Evolutionary conservation across 2,113 vertebrate genomes (phyloP).

Genomic region (Lycaon pictus): DNA sequence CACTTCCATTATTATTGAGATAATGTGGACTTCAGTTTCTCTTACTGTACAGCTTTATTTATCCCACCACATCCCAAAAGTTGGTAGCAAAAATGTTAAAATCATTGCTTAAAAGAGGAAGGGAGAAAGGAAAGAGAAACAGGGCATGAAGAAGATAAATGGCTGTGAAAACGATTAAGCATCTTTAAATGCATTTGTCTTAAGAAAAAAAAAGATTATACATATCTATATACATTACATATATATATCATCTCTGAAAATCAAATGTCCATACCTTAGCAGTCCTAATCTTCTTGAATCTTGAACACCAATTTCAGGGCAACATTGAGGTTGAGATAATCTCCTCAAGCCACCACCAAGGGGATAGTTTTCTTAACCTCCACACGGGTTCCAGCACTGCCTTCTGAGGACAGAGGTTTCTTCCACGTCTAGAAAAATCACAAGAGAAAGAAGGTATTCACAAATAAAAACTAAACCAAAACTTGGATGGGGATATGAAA

Average conservation of each 20-base stretch:
- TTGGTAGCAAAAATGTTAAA: background rate
- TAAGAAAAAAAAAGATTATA: slow-evolving; percentile 27
- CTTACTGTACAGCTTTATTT: background rate
- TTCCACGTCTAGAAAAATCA: slow-evolving; percentile 82
- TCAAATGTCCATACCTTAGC: slow-evolving; percentile 82
- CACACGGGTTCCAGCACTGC: slow-evolving; percentile 63
- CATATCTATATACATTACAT: background rate
- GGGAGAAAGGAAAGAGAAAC: background rate
- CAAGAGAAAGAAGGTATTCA: slow-evolving; percentile 72
- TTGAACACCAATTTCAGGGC: slow-evolving; percentile 81
- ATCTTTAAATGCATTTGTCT: background rate
- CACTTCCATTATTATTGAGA: background rate
- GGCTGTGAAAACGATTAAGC: background rate
- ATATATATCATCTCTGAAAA: background rate
- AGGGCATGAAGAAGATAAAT: rapidly evolving
- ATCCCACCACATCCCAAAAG: background rate
- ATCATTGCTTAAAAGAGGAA: background rate
- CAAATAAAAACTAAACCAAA: slow-evolving; percentile 35
- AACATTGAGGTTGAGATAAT: slow-evolving; percentile 83
- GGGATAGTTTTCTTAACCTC: slow-evolving; percentile 2
- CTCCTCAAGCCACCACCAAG: slow-evolving; percentile 72
- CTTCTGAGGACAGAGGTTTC: slow-evolving; percentile 75
- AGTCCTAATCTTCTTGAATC: slow-evolving; percentile 71
- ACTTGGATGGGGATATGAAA: slow-evolving; percentile 75
- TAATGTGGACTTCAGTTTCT: background rate